phyloP scores from a whole-genome alignment of 2,888 invertebrate species.

The Odontocerum albicorne region DNA sequence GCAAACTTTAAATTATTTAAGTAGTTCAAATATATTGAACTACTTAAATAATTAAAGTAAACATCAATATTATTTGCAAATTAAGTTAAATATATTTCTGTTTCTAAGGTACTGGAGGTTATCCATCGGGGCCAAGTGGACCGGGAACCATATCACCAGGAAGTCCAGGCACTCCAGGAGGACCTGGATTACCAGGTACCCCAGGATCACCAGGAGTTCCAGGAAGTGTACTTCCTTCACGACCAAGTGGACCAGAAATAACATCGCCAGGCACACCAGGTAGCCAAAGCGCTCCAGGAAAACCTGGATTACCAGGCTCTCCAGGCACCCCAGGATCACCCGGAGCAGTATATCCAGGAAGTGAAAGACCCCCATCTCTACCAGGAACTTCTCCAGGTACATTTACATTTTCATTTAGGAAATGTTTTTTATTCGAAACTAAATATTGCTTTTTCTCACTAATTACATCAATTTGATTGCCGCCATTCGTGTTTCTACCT shows the following conservation, averaged over 20 bases:
- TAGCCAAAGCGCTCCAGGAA: constrained; percentile 28
- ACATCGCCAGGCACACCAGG: constrained; percentile 34
- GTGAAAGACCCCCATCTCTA: constrained; percentile 20
- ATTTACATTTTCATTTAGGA: constrained; percentile 38
- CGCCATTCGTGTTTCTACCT: too few species aligned
- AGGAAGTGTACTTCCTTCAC: constrained; percentile 35
- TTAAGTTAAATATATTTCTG: too few species aligned
- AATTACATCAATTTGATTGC: too few species aligned
- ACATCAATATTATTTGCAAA: too few species aligned
- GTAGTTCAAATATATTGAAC: too few species aligned
- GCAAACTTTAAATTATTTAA: too few species aligned
- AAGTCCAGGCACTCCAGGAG: constrained; percentile 37
- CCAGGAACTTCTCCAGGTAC: constrained; percentile 35
- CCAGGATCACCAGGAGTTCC: constrained; percentile 44
- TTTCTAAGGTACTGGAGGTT: too few species aligned
- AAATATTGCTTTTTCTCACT: too few species aligned
- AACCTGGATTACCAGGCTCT: constrained; percentile 32
- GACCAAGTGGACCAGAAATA: constrained; percentile 35
- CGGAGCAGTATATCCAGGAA: neutral
- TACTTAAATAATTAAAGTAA: too few species aligned
- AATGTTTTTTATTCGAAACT: too few species aligned
- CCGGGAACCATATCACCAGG: constrained; percentile 42
- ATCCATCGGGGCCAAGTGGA: constrained; percentile 47
- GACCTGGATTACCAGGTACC: constrained; percentile 41
- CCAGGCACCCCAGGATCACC: constrained; percentile 37